Conservation (phyloP, 2,888 invertebrate genomes). For the Drosophila mettleri region DNA sequence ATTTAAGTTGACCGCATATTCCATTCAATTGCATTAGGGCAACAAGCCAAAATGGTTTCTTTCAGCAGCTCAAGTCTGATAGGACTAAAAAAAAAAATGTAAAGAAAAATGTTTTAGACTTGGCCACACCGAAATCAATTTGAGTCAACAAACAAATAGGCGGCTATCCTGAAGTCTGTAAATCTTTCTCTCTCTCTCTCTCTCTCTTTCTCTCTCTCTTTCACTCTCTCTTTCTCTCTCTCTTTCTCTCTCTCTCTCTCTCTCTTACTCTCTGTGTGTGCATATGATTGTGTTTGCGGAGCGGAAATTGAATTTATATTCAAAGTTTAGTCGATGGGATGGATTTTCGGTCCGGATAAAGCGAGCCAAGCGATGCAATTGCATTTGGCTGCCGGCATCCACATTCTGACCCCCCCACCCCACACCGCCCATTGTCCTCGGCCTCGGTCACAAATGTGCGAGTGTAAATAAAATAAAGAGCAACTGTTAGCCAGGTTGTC, state of each 20-base stretch:
- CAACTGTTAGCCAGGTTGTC: not conserved
- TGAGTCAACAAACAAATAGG: constrained; percentile 25
- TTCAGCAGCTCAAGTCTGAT: not conserved
- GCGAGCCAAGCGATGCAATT: constrained; percentile 10
- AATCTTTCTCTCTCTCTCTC: too few species aligned
- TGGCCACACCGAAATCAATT: constrained; percentile 29
- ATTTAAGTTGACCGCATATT: constrained; percentile 5
- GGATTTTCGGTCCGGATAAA: not conserved
- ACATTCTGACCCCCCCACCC: too few species aligned
- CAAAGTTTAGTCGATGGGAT: constrained; percentile 11
- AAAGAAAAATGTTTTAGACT: constrained; percentile 6
- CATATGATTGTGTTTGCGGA: constrained; percentile 23
- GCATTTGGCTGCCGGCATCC: constrained; percentile 12
- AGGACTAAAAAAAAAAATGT: too few species aligned
- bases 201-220: too few species aligned
- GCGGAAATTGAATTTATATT: constrained; percentile 47
- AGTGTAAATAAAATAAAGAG: constrained; percentile 14
- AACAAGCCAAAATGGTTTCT: not conserved
- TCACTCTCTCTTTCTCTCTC: too few species aligned
- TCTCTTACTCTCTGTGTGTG: constrained; percentile 1
- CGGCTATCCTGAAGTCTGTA: too few species aligned
- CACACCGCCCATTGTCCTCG: not conserved
- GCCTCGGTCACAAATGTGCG: constrained; percentile 3
- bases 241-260: too few species aligned
- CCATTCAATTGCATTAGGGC: not conserved